Percentiles rank a stretch among this genome's conserved stretches.
Conservation (phyloP, 2,797 vertebrate genomes). For the Periophthalmus magnuspinnatus region DNA sequence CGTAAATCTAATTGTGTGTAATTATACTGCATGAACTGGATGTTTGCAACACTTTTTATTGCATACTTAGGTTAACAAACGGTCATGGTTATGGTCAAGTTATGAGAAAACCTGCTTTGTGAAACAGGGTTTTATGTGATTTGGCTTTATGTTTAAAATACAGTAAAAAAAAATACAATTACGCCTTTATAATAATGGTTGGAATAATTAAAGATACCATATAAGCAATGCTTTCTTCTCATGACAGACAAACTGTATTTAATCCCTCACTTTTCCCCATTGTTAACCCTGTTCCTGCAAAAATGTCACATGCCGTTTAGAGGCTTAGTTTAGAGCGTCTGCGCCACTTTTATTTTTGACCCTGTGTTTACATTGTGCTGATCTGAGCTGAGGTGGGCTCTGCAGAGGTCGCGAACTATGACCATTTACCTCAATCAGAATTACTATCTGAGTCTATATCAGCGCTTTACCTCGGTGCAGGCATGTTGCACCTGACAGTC, state of each 20-base stretch:
- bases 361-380: not conserved
- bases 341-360: slow-evolving; percentile 13
- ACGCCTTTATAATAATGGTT: too few species aligned
- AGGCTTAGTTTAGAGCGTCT: slow-evolving; percentile 1
- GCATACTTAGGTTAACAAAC: too few species aligned
- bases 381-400: slow-evolving; percentile 5
- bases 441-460: not conserved
- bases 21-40: too few species aligned
- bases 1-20: too few species aligned
- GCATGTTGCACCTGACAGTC: not conserved
- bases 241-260: not conserved
- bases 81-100: too few species aligned
- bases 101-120: too few species aligned
- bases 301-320: not conserved
- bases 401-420: not conserved
- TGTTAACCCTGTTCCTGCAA: not conserved
- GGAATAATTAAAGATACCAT: too few species aligned
- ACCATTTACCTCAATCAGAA: slow-evolving; percentile 1
- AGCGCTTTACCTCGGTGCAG: not conserved
- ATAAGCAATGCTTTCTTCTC: too few species aligned
- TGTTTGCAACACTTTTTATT: too few species aligned
- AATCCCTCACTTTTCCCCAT: not conserved
- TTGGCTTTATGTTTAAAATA: too few species aligned
- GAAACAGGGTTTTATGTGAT: too few species aligned
- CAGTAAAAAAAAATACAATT: too few species aligned